These are phyloP conservation scores for Trichoplusia ni DNA, from an alignment of 1,140 invertebrate genomes.

Conservation along the genomic window DNA sequence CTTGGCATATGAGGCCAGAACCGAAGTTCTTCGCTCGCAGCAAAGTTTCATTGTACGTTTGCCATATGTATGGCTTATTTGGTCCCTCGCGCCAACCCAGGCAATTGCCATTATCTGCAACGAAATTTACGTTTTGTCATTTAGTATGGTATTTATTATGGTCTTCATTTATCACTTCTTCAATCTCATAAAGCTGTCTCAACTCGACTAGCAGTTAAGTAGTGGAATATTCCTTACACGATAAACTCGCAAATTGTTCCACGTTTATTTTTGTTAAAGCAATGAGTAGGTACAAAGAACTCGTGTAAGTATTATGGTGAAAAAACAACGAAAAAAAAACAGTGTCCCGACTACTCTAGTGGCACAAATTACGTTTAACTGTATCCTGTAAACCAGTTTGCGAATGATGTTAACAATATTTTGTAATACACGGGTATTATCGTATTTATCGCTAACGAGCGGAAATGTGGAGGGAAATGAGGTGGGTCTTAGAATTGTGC, in stretches of 20 bases:
- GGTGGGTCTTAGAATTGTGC: conserved; percentile 51
- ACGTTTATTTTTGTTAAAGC: conserved; percentile 41
- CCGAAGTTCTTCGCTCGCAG: conserved; percentile 95
- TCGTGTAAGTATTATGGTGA: conserved; percentile 26
- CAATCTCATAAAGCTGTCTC: conserved; percentile 43
- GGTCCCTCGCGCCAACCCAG: conserved; percentile 94
- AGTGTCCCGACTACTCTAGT: conserved; percentile 53
- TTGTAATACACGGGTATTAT: conserved; percentile 67
- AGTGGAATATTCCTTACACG: conserved; percentile 54
- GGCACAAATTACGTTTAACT: conserved; percentile 67
- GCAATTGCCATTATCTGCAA: conserved; percentile 94
- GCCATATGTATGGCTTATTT: conserved; percentile 93
- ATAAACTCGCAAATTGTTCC: conserved; percentile 40
- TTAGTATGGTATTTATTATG: conserved; percentile 30
- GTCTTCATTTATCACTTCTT: conserved; percentile 42
- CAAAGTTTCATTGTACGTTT: conserved; percentile 96
- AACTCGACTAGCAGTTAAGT: conserved; percentile 22
- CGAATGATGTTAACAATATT: conserved; percentile 59
- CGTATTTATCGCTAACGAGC: conserved; percentile 66
- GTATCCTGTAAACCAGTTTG: conserved; percentile 60
- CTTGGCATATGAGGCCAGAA: conserved; percentile 92
- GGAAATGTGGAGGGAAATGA: conserved; percentile 63
- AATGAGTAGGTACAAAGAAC: conserved; percentile 32
- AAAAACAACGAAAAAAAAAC: conserved; percentile 42
- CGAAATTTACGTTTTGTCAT: conserved; percentile 38